Conservation (phyloP, 2,113 vertebrate species). For the Melospiza georgiana region DNA sequence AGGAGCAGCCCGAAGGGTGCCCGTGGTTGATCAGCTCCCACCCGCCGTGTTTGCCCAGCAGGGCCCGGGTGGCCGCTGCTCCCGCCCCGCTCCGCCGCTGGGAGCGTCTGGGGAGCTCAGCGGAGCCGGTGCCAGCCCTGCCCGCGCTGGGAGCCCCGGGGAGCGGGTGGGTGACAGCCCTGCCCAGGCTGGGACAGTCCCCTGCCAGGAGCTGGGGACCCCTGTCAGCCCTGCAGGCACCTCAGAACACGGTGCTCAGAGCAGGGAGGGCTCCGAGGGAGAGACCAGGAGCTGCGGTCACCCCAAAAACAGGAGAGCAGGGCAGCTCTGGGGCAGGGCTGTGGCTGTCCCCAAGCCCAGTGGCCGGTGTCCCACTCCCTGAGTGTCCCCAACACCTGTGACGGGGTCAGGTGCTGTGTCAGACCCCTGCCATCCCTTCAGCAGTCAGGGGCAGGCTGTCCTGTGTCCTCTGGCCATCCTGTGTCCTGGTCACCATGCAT, state of each 20-base stretch:
- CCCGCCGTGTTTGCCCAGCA: not conserved
- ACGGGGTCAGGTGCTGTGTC: not conserved
- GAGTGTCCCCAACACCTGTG: not conserved
- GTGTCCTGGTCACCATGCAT: fast-evolving
- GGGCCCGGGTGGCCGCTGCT: not conserved
- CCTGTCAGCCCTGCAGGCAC: fast-evolving
- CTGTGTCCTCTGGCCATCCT: not conserved
- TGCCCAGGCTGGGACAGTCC: not conserved
- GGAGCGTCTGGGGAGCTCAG: not conserved
- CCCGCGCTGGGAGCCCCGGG: not conserved
- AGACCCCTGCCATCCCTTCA: not conserved
- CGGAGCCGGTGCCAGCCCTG: not conserved
- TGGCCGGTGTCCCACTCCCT: fast-evolving
- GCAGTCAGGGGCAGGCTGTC: not conserved
- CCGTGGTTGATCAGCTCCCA: not conserved
- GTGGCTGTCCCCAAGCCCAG: fast-evolving
- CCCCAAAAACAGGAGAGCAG: not conserved
- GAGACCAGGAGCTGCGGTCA: fast-evolving
- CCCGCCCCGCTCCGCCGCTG: fast-evolving
- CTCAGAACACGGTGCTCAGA: not conserved
- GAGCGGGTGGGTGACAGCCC: not conserved
- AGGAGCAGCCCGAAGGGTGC: not conserved
- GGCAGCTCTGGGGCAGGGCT: not conserved
- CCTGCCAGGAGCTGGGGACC: not conserved
- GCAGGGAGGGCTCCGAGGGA: fast-evolving